Conservation (phyloP, 2,888 invertebrate species). For the Agrochola lychnidis region DNA sequence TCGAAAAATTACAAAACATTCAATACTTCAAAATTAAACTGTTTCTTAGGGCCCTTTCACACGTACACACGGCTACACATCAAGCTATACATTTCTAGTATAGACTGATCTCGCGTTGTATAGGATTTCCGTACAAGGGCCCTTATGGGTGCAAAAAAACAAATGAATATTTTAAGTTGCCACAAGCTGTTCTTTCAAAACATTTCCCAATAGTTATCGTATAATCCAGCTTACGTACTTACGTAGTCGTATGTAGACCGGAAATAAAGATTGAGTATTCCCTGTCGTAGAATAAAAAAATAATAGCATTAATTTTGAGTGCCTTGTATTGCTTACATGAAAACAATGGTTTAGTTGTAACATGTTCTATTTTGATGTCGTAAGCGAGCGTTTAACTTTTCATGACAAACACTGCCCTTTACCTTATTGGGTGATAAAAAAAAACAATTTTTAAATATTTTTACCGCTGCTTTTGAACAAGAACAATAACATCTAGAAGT, state of each 20-base stretch:
- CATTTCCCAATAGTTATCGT: neutral
- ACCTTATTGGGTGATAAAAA: constrained; percentile 50
- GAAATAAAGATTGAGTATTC: constrained; percentile 34
- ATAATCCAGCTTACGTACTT: neutral
- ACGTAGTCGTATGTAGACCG: neutral
- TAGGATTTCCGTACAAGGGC: no score
- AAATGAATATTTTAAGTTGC: neutral
- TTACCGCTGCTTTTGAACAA: constrained; percentile 6
- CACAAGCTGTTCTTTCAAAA: neutral
- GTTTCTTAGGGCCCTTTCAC: neutral
- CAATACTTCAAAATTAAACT: neutral
- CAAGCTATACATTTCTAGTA: no score
- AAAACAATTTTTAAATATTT: neutral
- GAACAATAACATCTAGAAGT: constrained; percentile 6
- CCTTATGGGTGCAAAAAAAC: neutral
- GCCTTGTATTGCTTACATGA: constrained; percentile 66
- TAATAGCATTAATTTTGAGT: constrained; percentile 66
- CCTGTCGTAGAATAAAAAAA: constrained; percentile 34
- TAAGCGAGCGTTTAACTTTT: constrained; percentile 22
- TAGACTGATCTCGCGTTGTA: no score
- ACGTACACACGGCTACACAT: no score
- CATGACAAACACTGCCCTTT: constrained; percentile 58
- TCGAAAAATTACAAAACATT: neutral
- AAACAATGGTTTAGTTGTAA: constrained; percentile 33
- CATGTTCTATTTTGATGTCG: constrained; percentile 13